phyloP scores from a whole-genome alignment of 1,140 invertebrate genomes.

The Harlomillsia oculata region DNA sequence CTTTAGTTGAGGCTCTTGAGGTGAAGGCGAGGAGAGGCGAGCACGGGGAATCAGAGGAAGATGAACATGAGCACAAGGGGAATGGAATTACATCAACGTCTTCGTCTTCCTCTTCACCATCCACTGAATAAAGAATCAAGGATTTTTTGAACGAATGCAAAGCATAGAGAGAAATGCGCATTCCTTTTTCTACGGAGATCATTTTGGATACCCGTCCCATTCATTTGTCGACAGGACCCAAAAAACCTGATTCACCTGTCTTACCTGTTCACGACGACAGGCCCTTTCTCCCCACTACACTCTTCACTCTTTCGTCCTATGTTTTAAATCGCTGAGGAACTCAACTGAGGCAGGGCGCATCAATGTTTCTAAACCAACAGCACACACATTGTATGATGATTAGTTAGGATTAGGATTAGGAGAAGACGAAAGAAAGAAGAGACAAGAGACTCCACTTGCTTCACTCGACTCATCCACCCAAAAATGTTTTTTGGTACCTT shows the following conservation, averaged over 20 bases:
- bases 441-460: background rate
- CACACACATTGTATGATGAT: too few species aligned
- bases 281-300: too few species aligned
- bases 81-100: too few species aligned
- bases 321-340: background rate
- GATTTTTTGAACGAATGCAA: too few species aligned
- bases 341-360: background rate
- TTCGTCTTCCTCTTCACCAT: too few species aligned
- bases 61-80: too few species aligned
- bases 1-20: too few species aligned
- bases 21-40: too few species aligned
- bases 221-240: background rate
- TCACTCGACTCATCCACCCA: background rate
- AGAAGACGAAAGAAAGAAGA: background rate
- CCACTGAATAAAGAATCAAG: too few species aligned
- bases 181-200: background rate
- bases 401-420: background rate
- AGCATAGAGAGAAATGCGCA: background rate
- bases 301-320: too few species aligned
- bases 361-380: background rate
- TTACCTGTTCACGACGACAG: constrained; percentile 20
- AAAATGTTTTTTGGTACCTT: background rate
- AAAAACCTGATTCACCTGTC: constrained; percentile 20
- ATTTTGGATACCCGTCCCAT: background rate
- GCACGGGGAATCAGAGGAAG: too few species aligned